These are phyloP conservation scores for Elmis aenea DNA, from an alignment of 2,888 invertebrate genomes.

Conservation along the genomic window DNA sequence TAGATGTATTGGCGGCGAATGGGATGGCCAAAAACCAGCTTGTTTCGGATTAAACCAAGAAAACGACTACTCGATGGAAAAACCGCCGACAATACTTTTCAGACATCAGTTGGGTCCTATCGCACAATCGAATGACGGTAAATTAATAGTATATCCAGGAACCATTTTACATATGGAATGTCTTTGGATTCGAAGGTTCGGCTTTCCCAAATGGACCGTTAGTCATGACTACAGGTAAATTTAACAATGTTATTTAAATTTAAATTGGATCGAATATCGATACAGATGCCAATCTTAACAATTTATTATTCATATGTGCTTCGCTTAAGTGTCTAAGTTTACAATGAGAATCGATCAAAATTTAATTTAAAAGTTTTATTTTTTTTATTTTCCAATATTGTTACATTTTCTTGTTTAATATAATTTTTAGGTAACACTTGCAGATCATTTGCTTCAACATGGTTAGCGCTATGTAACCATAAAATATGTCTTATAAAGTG, in stretches of 20 bases:
- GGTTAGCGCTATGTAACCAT: no score
- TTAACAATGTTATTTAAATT: no score
- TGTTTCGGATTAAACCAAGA: conserved; percentile 81
- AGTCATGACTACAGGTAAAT: conserved; percentile 59
- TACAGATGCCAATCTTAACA: no score
- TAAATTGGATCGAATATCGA: no score
- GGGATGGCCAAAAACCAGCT: conserved; percentile 73
- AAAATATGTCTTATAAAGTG: not conserved
- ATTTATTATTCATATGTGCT: no score
- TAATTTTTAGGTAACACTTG: no score
- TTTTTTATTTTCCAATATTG: no score
- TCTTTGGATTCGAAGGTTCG: conserved; percentile 80
- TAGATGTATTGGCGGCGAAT: conserved; percentile 71
- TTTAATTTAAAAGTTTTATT: no score
- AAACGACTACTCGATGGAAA: conserved; percentile 83
- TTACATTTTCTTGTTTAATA: no score
- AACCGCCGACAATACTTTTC: conserved; percentile 79
- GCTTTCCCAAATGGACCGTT: conserved; percentile 80
- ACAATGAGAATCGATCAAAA: no score
- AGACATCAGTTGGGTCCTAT: conserved; percentile 78
- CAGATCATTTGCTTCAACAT: no score
- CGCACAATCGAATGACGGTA: conserved; percentile 81
- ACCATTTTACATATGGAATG: conserved; percentile 85
- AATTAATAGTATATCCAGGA: conserved; percentile 79
- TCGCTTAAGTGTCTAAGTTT: no score